Conservation (phyloP, 2,888 invertebrate species). For the Xanthia icteritia region DNA sequence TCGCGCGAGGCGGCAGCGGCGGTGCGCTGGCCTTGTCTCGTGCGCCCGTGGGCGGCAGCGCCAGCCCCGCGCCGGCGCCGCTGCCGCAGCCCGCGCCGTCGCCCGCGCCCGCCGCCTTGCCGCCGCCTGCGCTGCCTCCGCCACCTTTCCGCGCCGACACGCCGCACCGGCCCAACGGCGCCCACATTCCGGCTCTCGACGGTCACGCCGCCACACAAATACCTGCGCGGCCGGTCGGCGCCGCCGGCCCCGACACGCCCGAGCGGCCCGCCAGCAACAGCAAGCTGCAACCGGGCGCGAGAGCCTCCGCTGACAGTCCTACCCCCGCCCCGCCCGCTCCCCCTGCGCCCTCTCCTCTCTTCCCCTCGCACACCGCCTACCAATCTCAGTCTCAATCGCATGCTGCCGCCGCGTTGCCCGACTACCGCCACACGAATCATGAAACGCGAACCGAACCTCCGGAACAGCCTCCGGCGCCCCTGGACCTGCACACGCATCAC, state of each 20-base stretch:
- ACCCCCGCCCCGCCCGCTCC: conserved; percentile 87
- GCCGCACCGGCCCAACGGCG: conserved; percentile 83
- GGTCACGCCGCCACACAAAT: conserved; percentile 87
- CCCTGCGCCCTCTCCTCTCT: conserved; percentile 84
- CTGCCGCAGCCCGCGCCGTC: conserved; percentile 93
- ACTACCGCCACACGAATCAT: conserved; percentile 89
- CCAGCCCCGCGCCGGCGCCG: conserved; percentile 92
- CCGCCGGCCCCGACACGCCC: conserved; percentile 85
- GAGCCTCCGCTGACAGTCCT: conserved; percentile 87
- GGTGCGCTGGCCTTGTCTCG: conserved; percentile 91
- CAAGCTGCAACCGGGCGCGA: conserved; percentile 86
- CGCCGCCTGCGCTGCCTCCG: conserved; percentile 92
- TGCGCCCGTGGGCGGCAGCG: conserved; percentile 91
- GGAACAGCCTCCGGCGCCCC: conserved; percentile 80
- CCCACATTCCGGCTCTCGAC: conserved; percentile 86
- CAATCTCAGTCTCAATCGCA: conserved; percentile 83
- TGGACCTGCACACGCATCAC: conserved; percentile 84
- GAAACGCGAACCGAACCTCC: conserved; percentile 88
- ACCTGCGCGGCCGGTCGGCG: conserved; percentile 85
- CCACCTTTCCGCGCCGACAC: conserved; percentile 91
- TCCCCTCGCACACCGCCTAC: conserved; percentile 87
- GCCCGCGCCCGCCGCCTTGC: conserved; percentile 93
- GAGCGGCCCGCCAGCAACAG: conserved; percentile 86
- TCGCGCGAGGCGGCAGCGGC: conserved; percentile 92
- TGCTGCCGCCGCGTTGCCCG: conserved; percentile 86